These are phyloP conservation scores for Himalopsyche tibetana DNA, from an alignment of 2,888 invertebrate genomes.

Conservation along the genomic window DNA sequence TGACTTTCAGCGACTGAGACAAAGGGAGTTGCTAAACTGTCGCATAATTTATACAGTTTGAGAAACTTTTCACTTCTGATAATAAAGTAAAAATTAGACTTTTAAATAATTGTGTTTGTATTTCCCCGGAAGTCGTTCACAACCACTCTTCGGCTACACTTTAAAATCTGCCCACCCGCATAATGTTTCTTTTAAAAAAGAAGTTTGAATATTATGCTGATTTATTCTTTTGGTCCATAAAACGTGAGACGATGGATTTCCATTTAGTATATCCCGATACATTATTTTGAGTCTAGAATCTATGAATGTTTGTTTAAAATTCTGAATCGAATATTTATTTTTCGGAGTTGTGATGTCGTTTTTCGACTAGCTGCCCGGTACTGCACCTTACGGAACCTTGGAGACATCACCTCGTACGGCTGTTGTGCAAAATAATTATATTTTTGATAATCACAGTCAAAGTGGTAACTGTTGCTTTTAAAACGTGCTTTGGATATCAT, in stretches of 20 bases:
- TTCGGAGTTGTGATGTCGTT: too few relatives aligned
- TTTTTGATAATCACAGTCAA: too few relatives aligned
- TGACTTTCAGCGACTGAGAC: slow-evolving; percentile 15
- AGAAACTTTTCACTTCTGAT: slow-evolving; percentile 29
- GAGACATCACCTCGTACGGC: too few relatives aligned
- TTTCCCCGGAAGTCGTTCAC: neutral
- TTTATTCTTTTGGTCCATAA: slow-evolving; percentile 1
- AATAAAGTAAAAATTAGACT: slow-evolving; percentile 33
- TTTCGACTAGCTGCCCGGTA: too few relatives aligned
- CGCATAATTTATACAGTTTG: slow-evolving; percentile 30
- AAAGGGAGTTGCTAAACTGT: slow-evolving; percentile 26
- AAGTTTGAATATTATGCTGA: slow-evolving; percentile 4
- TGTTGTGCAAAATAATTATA: too few relatives aligned
- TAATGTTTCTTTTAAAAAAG: neutral
- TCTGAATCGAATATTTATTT: too few relatives aligned
- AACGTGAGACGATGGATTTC: neutral
- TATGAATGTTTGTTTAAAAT: too few relatives aligned
- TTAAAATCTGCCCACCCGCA: neutral
- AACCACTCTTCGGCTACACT: neutral
- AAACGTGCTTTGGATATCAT: too few relatives aligned
- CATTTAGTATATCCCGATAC: too few relatives aligned
- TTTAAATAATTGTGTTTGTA: slow-evolving; percentile 25
- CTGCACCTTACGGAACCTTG: too few relatives aligned
- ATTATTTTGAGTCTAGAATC: too few relatives aligned
- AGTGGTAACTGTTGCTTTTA: too few relatives aligned